Conservation (phyloP, 2,797 vertebrate species). For the Pachyuromys duprasi region DNA sequence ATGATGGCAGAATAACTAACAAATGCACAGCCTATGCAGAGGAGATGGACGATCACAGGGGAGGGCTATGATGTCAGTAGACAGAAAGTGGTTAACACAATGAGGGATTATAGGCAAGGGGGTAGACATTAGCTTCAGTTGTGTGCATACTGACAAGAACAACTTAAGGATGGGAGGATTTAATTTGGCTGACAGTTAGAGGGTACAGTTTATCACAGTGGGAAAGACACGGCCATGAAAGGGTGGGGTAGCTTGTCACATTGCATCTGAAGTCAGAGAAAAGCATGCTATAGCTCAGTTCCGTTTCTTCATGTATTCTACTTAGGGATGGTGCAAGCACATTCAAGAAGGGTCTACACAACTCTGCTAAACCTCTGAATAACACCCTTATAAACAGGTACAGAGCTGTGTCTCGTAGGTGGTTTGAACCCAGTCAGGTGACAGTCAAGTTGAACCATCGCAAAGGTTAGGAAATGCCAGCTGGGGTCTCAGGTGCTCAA, state of each 20-base stretch:
- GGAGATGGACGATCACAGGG: not conserved
- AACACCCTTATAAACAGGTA: too few relatives aligned
- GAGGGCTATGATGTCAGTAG: not conserved
- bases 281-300: rapidly evolving
- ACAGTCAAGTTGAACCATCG: not conserved
- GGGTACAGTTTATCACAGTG: not conserved
- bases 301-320: not conserved
- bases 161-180: not conserved
- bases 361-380: not conserved
- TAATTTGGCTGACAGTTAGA: not conserved
- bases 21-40: not conserved
- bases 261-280: not conserved
- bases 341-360: not conserved
- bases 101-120: not conserved
- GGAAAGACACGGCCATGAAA: not conserved
- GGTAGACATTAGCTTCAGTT: not conserved
- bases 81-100: not conserved
- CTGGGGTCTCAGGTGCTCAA: not conserved
- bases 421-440: not conserved
- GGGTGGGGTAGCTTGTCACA: not conserved
- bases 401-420: not conserved
- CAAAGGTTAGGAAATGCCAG: not conserved
- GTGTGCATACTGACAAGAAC: not conserved
- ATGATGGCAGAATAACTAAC: not conserved
- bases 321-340: not conserved